Evolutionary conservation across 1,140 invertebrate species (phyloP).

Genomic region (Campodea augens): DNA sequence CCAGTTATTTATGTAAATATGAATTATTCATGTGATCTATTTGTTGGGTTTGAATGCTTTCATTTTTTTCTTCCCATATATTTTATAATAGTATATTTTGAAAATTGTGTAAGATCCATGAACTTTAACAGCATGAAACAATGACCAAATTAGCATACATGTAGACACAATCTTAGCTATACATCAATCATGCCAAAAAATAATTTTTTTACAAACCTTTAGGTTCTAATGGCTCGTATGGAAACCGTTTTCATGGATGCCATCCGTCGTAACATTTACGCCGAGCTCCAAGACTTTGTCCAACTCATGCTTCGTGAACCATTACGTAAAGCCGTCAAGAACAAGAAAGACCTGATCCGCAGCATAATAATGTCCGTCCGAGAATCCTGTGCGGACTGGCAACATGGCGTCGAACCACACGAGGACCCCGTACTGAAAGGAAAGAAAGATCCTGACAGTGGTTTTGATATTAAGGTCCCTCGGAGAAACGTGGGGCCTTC

Average conservation of each 20-base stretch:
- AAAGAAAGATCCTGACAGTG: constrained; percentile 82
- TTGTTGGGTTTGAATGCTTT: no score
- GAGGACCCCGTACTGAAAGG: constrained; percentile 87
- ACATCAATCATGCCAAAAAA: no score
- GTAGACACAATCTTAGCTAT: no score
- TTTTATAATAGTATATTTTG: no score
- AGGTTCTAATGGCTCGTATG: constrained; percentile 92
- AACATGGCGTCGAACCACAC: constrained; percentile 71
- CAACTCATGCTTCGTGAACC: constrained; percentile 79
- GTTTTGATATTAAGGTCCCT: constrained; percentile 82
- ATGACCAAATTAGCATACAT: no score
- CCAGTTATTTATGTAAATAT: no score
- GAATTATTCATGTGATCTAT: no score
- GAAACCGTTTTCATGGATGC: constrained; percentile 95
- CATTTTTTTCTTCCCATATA: no score
- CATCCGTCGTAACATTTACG: constrained; percentile 84
- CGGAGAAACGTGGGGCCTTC: constrained; percentile 82
- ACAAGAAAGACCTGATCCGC: constrained; percentile 91
- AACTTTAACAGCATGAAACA: no score
- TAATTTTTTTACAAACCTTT: constrained; percentile 85
- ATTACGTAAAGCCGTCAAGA: constrained; percentile 88
- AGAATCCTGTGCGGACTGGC: constrained; percentile 93
- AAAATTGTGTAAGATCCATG: no score
- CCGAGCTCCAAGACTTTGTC: constrained; percentile 94
- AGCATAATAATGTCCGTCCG: constrained; percentile 87